phyloP scores from a whole-genome alignment of 2,797 vertebrate species.

The Takifugu rubripes region DNA sequence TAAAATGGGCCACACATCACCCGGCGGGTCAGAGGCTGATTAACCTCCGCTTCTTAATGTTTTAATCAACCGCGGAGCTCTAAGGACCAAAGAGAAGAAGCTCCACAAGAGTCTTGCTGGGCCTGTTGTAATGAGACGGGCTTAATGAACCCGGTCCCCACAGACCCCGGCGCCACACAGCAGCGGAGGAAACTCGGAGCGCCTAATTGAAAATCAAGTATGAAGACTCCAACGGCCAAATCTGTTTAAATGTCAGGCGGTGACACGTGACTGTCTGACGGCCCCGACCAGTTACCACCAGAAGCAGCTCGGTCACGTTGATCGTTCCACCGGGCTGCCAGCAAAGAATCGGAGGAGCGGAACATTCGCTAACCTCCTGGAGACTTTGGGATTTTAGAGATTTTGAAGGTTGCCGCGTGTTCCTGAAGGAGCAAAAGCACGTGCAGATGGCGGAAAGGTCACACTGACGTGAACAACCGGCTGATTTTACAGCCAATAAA shows the following conservation, averaged over 20 bases:
- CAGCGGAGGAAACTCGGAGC: conserved; percentile 10
- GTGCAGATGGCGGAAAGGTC: no score
- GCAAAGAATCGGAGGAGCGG: no score
- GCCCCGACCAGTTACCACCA: no score
- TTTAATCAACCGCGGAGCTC: conserved; percentile 72
- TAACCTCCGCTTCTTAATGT: conserved; percentile 69
- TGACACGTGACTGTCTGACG: not conserved
- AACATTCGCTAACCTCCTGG: no score
- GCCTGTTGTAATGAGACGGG: conserved; percentile 52
- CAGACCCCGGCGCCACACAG: conserved; percentile 29
- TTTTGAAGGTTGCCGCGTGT: no score
- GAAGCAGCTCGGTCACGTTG: no score
- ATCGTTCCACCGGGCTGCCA: no score
- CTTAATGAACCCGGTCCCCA: conserved; percentile 48
- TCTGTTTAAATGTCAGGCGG: not conserved
- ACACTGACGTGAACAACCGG: no score
- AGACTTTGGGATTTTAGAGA: no score
- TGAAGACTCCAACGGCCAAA: conserved; percentile 10
- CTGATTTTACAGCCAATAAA: no score
- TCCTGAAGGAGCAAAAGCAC: no score
- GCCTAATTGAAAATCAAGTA: conserved; percentile 12
- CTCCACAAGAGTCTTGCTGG: conserved; percentile 20
- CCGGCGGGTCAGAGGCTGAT: conserved; percentile 68
- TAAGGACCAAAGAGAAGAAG: conserved; percentile 59
- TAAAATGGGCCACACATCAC: conserved; percentile 64